Base-by-base conservation (phyloP, 2,113 vertebrate genomes). In the Mastomys natalensis region DNA sequence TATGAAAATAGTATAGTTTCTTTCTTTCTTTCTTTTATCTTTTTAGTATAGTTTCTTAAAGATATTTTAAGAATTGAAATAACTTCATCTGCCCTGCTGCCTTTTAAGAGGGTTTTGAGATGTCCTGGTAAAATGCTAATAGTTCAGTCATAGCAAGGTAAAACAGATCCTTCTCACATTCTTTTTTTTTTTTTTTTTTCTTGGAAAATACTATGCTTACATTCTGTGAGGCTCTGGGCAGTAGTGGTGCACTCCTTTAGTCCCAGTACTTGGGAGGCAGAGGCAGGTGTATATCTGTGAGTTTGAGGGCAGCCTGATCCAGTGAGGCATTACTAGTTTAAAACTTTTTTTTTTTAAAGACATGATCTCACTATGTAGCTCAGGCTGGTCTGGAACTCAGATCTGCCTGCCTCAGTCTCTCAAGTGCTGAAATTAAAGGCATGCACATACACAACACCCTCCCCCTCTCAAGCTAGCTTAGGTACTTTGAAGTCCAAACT, bases 1-100 rank as follows among this genome's bases (percentile, higher is more conserved):
- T 76, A 15, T 80, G 90, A 89, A 90, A 91, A 53, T 64, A 80
- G 64, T 84, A 34, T 84, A 92, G 24, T n/a, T 84, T 92, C 62
- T 93, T 58, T 51, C n/a, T n/a, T n/a, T n/a, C n/a, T n/a, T n/a
- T n/a, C n/a, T n/a, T n/a, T n/a, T n/a, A n/a, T n/a, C n/a, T n/a
- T n/a, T n/a, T n/a, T 64, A 80, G 64, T 84, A 34, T 84, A 92
- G 24, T n/a, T 84, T 92, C 31, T 78, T 76, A 53, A 24, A 81
- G 29, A 37, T 93, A 53, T 45, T 95, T 70, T 51, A 93, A 89
- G 68, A 78, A 95, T 78, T 91, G 78, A 82, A 34, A 88, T 87
- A 80, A 48, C 26, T 70, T 37, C 34, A 7, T 74, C 19, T 84
- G 37, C 7, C 9, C 31, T 91, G 53, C 43, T 94, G 24, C 34